Evolutionary conservation across 2,113 vertebrate species (phyloP), one percentile per base, ranked within the genome.

Genomic region (Tetrax tetrax): DNA sequence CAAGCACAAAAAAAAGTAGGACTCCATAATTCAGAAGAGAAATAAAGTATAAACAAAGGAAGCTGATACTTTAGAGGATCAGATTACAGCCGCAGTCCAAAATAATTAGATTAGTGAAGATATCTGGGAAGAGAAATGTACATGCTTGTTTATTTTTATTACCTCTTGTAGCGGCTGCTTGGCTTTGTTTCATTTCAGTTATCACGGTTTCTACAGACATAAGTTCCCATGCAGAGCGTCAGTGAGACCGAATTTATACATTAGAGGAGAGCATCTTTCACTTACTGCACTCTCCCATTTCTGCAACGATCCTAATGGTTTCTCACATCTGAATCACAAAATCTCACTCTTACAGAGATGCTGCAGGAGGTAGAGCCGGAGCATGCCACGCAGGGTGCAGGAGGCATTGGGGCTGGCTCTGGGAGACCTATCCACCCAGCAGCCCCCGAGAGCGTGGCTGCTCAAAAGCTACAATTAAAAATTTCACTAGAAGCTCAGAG

Each of bases 291-390:
- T n/a, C 37, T 84, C 69, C 25, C 28, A 33, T 17, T 63, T 14
- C 68, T 41, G 14, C 4, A 2, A 7, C 0, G 0, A 31, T 7
- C 47, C 23, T 1, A 1, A 11, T 1, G 35, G 21, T 45, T 83
- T 57, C 54, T 51, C 4, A 4, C 54, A 80, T 27, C 50, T n/a
- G 9, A 86, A 43, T 18, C 71, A 28, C 43, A 33, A 48, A 41
- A 41, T 54, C 83, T 57, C 2, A 0, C 19, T 14, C 7, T 24
- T 3, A 9, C 0, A 1, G 43, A 71, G 70, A 22, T 1, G 2
- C 5, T 1, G 1, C 28, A 31, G 47, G 29, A 93, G 31, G 27
- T 5, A 16, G 16, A 35, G 47, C 7, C 1, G 2, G 38, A 64
- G 50, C 45, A 37, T 2, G 0, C 21, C 1, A 2, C 9, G 22